Base-by-base conservation (phyloP, 2,797 vertebrate genomes). In the Sebastolobus altivelis region DNA sequence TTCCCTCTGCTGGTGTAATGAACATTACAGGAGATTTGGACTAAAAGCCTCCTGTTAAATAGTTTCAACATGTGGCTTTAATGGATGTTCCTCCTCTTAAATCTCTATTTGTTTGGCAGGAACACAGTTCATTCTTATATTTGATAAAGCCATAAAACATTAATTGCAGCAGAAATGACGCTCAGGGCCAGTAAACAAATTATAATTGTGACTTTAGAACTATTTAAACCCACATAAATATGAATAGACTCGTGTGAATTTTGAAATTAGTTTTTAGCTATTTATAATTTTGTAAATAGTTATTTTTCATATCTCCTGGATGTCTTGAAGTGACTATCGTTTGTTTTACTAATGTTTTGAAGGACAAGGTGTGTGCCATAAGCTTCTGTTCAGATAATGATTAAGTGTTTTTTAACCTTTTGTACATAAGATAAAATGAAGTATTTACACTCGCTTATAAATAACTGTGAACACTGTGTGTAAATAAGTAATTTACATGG, bases 281-380 rank as follows among this genome's bases (percentile, higher is more conserved):
- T 77, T 61, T 54, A 22, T 65, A 5, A 46, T 38, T 77, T 61
- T 91, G 70, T 88, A 85, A 67, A 88, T 84, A 71, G 33, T 71
- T 72, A 4, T 77, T 75, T 84, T 83, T 54, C 1, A 74, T 37
- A 31, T 77, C 40, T 65, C 8, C 13, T 72, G 33, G 12, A 71
- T 52, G 5, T 76, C 35, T 81, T 90, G 61, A 81, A 83, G 20
- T 46, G 6, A 56, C 13, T 55, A 27, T 35, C 6, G 11, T 75
- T 54, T 75, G n/a, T 67, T 72, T 78, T n/a, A 27, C 0, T 55
- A 18, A 43, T 58, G n/a, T 79, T 79, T 74, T 86, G 37, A 89
- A 86, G 66, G 60, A 70, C 72, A 55, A 52, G 6, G 37, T 56
- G 65, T 61, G n/a, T 33, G 25, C 18, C 5, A 62, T n/a, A 6